Percentiles rank a stretch among this genome's conserved stretches.
phyloP scores from a whole-genome alignment of 2,888 invertebrate species.

The Drosophila robusta region DNA sequence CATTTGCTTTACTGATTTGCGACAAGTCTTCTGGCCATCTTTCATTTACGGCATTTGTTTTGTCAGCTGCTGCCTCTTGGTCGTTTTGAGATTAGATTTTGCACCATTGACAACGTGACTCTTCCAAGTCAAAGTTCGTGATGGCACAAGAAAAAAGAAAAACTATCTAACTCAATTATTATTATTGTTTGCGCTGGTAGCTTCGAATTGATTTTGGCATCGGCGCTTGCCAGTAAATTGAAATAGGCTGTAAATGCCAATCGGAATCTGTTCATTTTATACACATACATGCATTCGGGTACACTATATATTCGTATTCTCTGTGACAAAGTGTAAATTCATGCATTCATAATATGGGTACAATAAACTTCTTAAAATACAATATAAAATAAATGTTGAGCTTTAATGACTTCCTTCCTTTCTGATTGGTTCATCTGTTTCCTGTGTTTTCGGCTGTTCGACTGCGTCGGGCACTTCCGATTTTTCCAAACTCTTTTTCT shows the following conservation, averaged over 20 bases:
- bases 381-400: not conserved
- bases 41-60: constrained; percentile 77
- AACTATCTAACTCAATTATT: constrained; percentile 74
- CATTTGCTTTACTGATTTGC: constrained; percentile 30
- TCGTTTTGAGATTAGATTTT: constrained; percentile 68
- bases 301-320: not conserved
- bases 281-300: not conserved
- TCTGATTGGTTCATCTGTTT: too few relatives aligned
- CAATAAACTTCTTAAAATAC: not conserved
- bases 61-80: constrained; percentile 60
- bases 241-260: constrained; percentile 38
- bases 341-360: not conserved
- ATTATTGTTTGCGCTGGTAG: constrained; percentile 61
- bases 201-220: constrained; percentile 53
- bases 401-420: not conserved
- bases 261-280: constrained; percentile 11
- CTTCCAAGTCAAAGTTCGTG: constrained; percentile 35
- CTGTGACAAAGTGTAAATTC: not conserved
- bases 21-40: constrained; percentile 61
- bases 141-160: constrained; percentile 18
- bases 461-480: not conserved
- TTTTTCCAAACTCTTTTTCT: not conserved
- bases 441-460: not conserved
- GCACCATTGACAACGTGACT: constrained; percentile 64
- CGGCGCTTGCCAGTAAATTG: constrained; percentile 44